These are phyloP conservation scores for Siderastrea siderea DNA, from an alignment of 92 coral and sea anemone species.

Conservation along the genomic window DNA sequence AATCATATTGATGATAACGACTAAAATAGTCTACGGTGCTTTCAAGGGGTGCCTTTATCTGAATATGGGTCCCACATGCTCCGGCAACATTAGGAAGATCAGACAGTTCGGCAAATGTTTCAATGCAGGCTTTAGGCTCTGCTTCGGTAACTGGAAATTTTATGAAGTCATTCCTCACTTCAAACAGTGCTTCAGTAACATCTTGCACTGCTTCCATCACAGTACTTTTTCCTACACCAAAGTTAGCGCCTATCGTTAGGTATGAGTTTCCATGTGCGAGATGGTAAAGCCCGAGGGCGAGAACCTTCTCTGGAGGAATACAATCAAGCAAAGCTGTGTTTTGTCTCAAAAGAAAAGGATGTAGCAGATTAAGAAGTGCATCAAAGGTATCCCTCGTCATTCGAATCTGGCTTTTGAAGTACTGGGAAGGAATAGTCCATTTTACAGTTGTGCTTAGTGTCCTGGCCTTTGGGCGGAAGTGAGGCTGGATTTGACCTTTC, in stretches of 20 bases:
- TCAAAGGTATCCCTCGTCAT: constrained; percentile 9
- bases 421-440: neutral
- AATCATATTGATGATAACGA: too few species aligned
- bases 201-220: constrained; percentile 7
- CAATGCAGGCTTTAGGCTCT: too few species aligned
- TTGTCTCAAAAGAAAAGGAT: neutral
- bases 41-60: too few species aligned
- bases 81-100: too few species aligned
- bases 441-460: too few species aligned
- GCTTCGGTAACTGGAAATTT: too few species aligned
- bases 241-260: neutral
- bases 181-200: constrained; percentile 19
- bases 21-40: too few species aligned
- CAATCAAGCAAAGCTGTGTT: neutral
- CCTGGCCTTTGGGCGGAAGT: too few species aligned
- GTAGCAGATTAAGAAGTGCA: constrained; percentile 4
- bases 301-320: constrained; percentile 9
- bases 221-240: neutral
- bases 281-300: neutral
- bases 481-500: too few species aligned
- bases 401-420: neutral
- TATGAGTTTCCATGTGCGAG: constrained; percentile 15
- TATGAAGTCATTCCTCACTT: neutral
- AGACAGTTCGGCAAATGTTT: too few species aligned
- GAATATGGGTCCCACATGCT: too few species aligned